phyloP scores from a whole-genome alignment of 2,888 invertebrate genomes.

The Melitaea athalia region DNA sequence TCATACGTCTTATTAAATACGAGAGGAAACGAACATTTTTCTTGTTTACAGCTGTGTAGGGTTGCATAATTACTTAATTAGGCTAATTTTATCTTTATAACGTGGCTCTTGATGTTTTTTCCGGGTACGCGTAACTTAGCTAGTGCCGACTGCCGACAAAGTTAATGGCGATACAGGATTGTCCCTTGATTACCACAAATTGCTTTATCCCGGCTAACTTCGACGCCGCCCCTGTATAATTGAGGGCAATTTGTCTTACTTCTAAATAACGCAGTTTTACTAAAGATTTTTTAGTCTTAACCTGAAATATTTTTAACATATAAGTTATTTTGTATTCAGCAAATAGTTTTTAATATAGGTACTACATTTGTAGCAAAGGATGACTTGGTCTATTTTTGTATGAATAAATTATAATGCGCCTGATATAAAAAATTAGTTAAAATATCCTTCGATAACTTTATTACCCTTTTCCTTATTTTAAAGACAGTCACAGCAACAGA shows the following conservation, averaged over 20 bases:
- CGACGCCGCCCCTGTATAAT: conserved; percentile 54
- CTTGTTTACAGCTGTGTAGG: conserved; percentile 45
- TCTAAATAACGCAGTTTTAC: conserved; percentile 28
- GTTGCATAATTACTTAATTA: conserved; percentile 50
- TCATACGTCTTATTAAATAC: conserved; percentile 4
- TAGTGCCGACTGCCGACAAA: conserved; percentile 55
- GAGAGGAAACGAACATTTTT: conserved; percentile 33
- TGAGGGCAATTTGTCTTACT: conserved; percentile 37
- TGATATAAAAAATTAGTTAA: too few relatives aligned
- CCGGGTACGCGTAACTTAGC: conserved; percentile 33
- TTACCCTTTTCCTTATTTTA: too few relatives aligned
- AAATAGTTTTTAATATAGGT: too few relatives aligned
- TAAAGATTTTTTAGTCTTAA: background rate
- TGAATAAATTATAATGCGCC: background rate
- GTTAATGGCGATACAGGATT: conserved; percentile 57
- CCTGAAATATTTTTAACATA: too few relatives aligned
- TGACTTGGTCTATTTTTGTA: too few relatives aligned
- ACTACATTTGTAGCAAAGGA: too few relatives aligned
- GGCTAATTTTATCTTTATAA: conserved; percentile 44
- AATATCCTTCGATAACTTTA: too few relatives aligned
- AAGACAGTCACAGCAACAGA: too few relatives aligned
- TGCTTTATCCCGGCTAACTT: conserved; percentile 59
- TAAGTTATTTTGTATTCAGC: too few relatives aligned
- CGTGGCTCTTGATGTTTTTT: conserved; percentile 32
- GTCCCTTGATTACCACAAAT: conserved; percentile 69